A percentile compares a stretch with the other conserved stretches of the same genome.
These are phyloP conservation scores for Poeciliopsis retropinna DNA, from an alignment of 2,113 vertebrate genomes.

Conservation along the genomic window DNA sequence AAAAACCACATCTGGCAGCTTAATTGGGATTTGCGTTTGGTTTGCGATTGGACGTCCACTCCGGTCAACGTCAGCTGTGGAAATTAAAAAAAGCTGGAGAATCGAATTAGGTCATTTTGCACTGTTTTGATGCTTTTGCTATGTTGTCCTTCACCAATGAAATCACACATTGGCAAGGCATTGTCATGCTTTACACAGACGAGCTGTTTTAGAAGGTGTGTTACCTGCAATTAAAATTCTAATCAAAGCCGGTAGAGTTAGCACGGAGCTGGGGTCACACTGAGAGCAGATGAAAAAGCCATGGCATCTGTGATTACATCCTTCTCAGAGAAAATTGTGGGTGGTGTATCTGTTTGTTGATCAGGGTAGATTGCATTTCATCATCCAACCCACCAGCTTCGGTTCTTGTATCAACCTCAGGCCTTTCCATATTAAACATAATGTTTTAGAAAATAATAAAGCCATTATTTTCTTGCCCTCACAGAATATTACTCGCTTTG, in stretches of 20 bases:
- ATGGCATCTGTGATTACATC: constrained; percentile 1
- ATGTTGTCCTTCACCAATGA: constrained; percentile 15
- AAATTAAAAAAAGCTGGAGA: constrained; percentile 24
- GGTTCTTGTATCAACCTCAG: constrained; percentile 35
- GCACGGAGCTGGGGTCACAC: neutral
- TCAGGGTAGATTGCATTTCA: constrained; percentile 27
- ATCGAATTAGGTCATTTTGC: constrained; percentile 4
- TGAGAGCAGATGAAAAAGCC: constrained; percentile 1
- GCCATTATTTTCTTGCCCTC: constrained; percentile 1
- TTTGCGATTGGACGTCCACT: neutral
- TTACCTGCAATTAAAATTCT: constrained; percentile 24
- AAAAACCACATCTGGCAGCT: constrained; percentile 3
- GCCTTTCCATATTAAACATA: constrained; percentile 8
- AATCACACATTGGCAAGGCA: neutral
- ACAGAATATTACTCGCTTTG: constrained; percentile 25
- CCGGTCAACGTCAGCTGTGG: constrained; percentile 11
- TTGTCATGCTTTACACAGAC: neutral
- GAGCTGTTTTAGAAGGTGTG: neutral
- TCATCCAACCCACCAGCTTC: constrained; percentile 44
- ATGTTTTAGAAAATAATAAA: neutral
- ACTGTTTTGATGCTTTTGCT: constrained; percentile 38
- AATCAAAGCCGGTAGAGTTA: constrained; percentile 16
- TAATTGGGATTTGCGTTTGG: neutral
- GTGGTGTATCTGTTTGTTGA: constrained; percentile 19
- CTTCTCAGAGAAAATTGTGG: constrained; percentile 16